Conservation (phyloP, 2,113 vertebrate species). For the Corythornis vintsioides region DNA sequence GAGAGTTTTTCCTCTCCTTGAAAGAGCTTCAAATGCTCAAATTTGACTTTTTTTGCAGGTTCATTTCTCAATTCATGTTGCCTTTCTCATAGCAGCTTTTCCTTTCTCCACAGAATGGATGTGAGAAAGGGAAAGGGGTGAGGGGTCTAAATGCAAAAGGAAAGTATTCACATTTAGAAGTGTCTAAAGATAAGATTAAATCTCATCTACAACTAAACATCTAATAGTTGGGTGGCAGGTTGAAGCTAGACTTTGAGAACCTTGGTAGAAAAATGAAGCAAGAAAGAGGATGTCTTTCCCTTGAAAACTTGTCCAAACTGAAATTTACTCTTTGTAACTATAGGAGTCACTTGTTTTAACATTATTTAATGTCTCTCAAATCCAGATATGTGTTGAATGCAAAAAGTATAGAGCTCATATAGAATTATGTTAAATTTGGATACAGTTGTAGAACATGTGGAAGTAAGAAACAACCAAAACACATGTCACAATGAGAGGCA, state of each 20-base stretch:
- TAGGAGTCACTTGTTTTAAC: background rate
- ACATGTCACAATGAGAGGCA: fast-evolving
- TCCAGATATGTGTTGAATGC: background rate
- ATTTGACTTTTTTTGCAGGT: background rate
- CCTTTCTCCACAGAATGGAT: background rate
- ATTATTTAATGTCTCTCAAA: background rate
- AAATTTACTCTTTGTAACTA: background rate
- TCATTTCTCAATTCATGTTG: background rate
- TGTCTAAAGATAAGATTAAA: background rate
- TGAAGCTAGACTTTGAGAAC: background rate
- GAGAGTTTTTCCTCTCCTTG: background rate
- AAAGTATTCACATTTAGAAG: background rate
- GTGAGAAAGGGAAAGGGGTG: background rate
- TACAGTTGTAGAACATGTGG: background rate
- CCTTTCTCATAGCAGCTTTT: background rate
- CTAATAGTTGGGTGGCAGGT: background rate
- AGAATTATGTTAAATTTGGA: background rate
- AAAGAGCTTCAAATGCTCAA: background rate
- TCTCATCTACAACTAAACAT: background rate
- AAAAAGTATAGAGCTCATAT: background rate
- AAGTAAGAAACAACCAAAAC: background rate
- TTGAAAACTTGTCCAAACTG: background rate
- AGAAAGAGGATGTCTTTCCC: background rate
- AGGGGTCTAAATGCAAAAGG: background rate
- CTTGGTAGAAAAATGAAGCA: background rate